Evolutionary conservation across 2,797 vertebrate genomes (phyloP).

Genomic region (Columba guinea): DNA sequence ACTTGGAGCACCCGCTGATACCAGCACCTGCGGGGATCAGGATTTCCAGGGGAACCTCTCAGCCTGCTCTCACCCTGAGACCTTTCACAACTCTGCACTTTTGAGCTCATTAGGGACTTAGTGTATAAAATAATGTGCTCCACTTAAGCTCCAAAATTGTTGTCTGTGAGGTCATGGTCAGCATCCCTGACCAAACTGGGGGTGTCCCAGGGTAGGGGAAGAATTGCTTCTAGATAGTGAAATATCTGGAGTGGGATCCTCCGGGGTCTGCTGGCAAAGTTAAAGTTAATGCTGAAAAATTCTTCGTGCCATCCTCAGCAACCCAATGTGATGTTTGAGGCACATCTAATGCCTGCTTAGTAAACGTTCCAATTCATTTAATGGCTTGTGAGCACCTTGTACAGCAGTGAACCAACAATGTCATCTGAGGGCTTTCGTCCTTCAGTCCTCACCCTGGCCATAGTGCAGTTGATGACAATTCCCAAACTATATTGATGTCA

Average conservation of each 20-base stretch:
- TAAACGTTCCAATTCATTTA: background rate
- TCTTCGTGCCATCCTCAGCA: background rate
- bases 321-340: background rate
- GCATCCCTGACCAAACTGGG: background rate
- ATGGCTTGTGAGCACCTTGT: background rate
- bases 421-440: background rate
- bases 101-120: background rate
- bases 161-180: background rate
- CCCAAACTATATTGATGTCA: background rate
- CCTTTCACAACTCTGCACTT: background rate
- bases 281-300: background rate
- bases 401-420: background rate
- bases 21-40: background rate
- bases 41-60: fast-evolving
- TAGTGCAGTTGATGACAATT: background rate
- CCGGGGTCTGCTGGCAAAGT: background rate
- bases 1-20: background rate
- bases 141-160: background rate
- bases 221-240: background rate
- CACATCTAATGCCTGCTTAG: background rate
- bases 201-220: background rate
- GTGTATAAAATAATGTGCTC: background rate
- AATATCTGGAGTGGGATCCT: background rate
- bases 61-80: background rate
- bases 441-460: background rate